Base-by-base conservation (phyloP, 1,140 invertebrate genomes). In the Bombus picipes region DNA sequence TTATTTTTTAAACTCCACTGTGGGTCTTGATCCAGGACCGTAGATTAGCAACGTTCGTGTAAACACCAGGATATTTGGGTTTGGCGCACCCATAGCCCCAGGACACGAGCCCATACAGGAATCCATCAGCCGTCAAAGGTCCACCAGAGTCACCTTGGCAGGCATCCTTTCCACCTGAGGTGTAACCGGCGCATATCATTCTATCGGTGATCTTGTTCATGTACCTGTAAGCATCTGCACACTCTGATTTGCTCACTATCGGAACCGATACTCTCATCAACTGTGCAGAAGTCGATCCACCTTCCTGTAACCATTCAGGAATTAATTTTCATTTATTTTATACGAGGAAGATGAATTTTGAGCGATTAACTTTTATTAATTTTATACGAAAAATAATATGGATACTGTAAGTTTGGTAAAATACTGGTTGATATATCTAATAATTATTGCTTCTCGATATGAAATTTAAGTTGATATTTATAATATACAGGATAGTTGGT, bases 81-180 rank as follows among this genome's bases (percentile, higher is more conserved):
- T 95, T 93, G 3, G 96, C 97, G 90, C 97, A 98, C 9, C 96
- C 96, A 81, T 95, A 96, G 37, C 97, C 97, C 97, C 97, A 98
- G 18, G 97, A 97, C 1, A 97, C 96, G 18, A 98, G 93, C 10
- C 97, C 97, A 75, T 96, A 96, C 59, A 97, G 93, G 43, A 94
- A 94, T 0, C 94, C 95, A 70, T 94, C 89, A 87, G 94, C 94
- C 9, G 96, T 92, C 86, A 97, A 89, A 6, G 96, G 96, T 12
- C 96, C 96, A 1, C 96, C 96, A 32, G 96, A 96, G 88, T 97
- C 96, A 57, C 96, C 88, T 37, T 94, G 93, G 79, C 95, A 95
- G 22, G 96, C 96, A 87, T 97, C 97, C 73, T 94, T 95, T 0
- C 97, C 96, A 43, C 96, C 87, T 0, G 92, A 86, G 10, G 96